Conservation (phyloP, 1,140 invertebrate species). For the Drosophila arawakana region DNA sequence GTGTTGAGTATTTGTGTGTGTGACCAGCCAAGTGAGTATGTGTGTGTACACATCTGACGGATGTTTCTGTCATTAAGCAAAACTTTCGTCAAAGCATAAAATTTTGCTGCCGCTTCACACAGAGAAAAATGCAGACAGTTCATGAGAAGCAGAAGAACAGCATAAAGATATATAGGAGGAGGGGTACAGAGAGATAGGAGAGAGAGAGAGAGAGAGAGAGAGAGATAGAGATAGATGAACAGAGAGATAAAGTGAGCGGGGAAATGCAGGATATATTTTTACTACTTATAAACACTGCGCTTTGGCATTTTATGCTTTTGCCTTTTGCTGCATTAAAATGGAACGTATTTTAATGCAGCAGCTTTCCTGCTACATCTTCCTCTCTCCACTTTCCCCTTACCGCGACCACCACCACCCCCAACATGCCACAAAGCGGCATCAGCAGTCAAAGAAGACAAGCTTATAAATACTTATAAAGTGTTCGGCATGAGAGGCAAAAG, state of each 20-base stretch:
- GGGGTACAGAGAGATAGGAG: neutral
- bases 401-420: neutral
- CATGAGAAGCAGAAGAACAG: neutral
- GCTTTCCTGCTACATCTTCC: neutral
- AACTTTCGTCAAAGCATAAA: conserved; percentile 70
- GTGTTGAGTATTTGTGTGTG: neutral
- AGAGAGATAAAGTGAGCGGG: no score
- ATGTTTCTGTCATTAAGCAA: conserved; percentile 68
- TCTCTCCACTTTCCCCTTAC: neutral
- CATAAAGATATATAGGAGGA: neutral
- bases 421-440: conserved; percentile 20
- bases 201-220: neutral
- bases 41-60: conserved; percentile 49
- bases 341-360: conserved; percentile 48
- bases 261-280: conserved; percentile 41
- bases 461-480: conserved; percentile 58
- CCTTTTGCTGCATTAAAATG: conserved; percentile 56
- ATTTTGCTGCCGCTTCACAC: conserved; percentile 50
- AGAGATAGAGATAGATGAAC: neutral
- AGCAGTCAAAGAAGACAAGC: conserved; percentile 28
- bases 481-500: conserved; percentile 15
- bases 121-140: conserved; percentile 7
- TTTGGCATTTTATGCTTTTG: conserved; percentile 57
- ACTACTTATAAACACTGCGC: conserved; percentile 53
- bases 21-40: neutral